A percentile compares a stretch with the other conserved stretches of the same genome.
phyloP scores from a whole-genome alignment of 2,113 vertebrate genomes.

The Ranitomeya variabilis region DNA sequence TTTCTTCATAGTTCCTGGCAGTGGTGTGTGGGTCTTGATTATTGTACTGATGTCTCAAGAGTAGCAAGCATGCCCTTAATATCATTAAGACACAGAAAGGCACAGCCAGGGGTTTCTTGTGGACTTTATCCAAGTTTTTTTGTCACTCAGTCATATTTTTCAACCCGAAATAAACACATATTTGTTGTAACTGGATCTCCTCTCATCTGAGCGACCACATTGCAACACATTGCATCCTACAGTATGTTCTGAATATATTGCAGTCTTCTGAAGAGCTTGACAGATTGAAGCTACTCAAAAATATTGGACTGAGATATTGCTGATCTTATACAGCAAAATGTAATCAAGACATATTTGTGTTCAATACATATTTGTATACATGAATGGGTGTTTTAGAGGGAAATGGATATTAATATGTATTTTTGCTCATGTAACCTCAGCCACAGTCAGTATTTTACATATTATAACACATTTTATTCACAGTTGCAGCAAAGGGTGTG shows the following conservation, averaged over 20 bases:
- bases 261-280: not conserved
- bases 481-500: not conserved
- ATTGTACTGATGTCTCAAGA: conserved; percentile 45
- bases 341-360: not conserved
- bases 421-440: not conserved
- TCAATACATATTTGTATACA: not conserved
- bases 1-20: not conserved
- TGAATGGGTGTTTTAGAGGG: conserved; percentile 1
- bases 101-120: not conserved
- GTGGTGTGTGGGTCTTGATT: not conserved
- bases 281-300: not conserved
- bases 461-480: not conserved
- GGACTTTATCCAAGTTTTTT: not conserved
- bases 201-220: not conserved
- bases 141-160: conserved; percentile 6
- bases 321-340: not conserved
- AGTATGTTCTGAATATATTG: not conserved
- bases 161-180: not conserved
- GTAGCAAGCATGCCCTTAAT: conserved; percentile 15
- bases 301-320: not conserved
- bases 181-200: not conserved
- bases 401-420: conserved; percentile 5
- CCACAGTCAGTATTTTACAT: not conserved
- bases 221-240: not conserved
- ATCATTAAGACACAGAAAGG: conserved; percentile 13